These are phyloP conservation scores for Cheilosia vulpina DNA, from an alignment of 2,888 invertebrate genomes.

Conservation along the genomic window DNA sequence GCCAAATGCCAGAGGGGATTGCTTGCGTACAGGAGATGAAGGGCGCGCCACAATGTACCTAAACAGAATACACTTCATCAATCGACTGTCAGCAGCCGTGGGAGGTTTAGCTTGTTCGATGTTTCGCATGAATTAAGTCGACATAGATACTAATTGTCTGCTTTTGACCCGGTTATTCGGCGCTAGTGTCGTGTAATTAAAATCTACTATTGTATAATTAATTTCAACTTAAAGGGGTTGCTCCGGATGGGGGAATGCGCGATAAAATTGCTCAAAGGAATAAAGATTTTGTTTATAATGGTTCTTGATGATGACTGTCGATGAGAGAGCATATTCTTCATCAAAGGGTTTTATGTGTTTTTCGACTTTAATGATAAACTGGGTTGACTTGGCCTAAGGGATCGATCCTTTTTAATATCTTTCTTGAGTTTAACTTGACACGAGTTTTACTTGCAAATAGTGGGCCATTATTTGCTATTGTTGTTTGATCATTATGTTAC, in stretches of 20 bases:
- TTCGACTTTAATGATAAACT: not conserved
- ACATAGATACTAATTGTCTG: not conserved
- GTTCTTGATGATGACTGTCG: not conserved
- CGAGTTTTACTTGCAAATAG: not conserved
- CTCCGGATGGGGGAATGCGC: not conserved
- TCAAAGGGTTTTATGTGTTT: slow-evolving; percentile 4
- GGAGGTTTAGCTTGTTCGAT: not conserved
- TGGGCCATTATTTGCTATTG: no score
- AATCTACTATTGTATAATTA: slow-evolving; percentile 36
- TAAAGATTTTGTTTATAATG: not conserved
- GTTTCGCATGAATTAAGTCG: slow-evolving; percentile 18
- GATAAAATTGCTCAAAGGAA: not conserved
- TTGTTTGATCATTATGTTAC: no score
- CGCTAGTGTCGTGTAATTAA: slow-evolving; percentile 44
- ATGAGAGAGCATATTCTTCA: not conserved
- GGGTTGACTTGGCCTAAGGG: not conserved
- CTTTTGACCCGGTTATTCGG: slow-evolving; percentile 26
- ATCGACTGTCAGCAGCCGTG: not conserved
- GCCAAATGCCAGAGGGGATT: not conserved
- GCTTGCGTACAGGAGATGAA: not conserved
- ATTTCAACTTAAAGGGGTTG: slow-evolving; percentile 31
- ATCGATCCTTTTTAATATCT: not conserved
- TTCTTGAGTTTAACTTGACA: not conserved
- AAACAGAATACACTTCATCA: not conserved
- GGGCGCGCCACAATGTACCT: slow-evolving; percentile 1